phyloP scores from a whole-genome alignment of 2,888 invertebrate species.

The Campoletis raptor region DNA sequence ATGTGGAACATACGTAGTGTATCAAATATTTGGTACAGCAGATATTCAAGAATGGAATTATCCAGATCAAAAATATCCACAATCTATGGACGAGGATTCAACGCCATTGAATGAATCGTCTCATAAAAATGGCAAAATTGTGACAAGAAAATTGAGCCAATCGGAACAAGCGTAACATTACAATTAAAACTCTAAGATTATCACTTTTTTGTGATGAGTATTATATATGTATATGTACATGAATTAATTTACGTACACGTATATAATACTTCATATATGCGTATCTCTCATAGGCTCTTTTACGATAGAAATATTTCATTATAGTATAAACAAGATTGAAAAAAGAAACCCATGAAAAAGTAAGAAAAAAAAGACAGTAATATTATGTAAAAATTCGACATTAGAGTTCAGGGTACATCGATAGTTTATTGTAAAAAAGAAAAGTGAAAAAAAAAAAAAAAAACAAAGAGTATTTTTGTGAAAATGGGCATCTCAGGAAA shows the following conservation, averaged over 20 bases:
- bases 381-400: constrained; percentile 45
- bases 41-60: constrained; percentile 87
- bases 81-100: constrained; percentile 79
- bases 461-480: constrained; percentile 74
- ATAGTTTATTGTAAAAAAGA: constrained; percentile 52
- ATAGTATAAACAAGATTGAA: constrained; percentile 50
- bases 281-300: constrained; percentile 7
- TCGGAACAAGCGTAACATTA: constrained; percentile 76
- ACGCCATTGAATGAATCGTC: constrained; percentile 81
- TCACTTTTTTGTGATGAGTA: constrained; percentile 14
- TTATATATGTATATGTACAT: constrained; percentile 1
- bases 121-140: constrained; percentile 75
- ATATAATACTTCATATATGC: neutral
- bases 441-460: too few relatives aligned
- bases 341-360: neutral
- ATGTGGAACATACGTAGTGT: constrained; percentile 88
- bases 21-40: constrained; percentile 89
- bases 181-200: constrained; percentile 28
- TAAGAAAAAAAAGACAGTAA: neutral
- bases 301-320: constrained; percentile 47
- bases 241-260: neutral
- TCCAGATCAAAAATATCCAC: constrained; percentile 82
- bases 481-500: constrained; percentile 68
- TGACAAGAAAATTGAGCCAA: constrained; percentile 70
- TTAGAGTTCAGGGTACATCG: constrained; percentile 56